Base-by-base conservation (phyloP, 2,797 vertebrate genomes). In the Phylloscopus collybita region DNA sequence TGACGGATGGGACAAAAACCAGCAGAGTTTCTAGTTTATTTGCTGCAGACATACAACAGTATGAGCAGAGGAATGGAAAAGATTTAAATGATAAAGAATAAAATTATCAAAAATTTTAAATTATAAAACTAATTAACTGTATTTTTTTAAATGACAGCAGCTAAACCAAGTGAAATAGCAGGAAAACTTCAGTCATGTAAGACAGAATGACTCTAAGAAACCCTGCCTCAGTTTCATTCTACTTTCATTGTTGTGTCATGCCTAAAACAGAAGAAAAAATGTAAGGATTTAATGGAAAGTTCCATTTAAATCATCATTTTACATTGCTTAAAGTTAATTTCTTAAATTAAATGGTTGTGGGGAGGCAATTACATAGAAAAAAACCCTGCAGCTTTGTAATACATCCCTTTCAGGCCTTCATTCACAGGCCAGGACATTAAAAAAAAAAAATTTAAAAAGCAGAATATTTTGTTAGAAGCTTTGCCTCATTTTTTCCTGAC, bases 81-180 rank as follows among this genome's bases (percentile, higher is more conserved):
- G 38, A 67, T 18, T 27, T 22, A 64, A 62, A 22, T 29, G 9
- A 8, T 11, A 19, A 47, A 4, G 11, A 5, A 22, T 15, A 23
- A 47, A 80, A 51, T 21, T 1, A 53, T 42, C 8, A 16, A 1
- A 2, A 22, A 44, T 34, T 21, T 13, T 0, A 27, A 26, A 20
- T 38, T 14, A 15, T 38, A 21, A 26, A 19, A 54, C 13, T 15
- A 10, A 4, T 64, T 22, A 26, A 22, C 9, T 21, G 1, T 4
- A 32, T 47, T 23, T 73, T 78, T 84, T 51, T 7, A 13, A 79
- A 80, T 80, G 51, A 26, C 32, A 64, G 26, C 10, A 64, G 42
- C 36, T 42, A n/a, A 71, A 20, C 12, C 29, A 67, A 44, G 51
- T 25, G 14, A 73, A 73, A 54, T 5, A 40, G 42, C 19, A 47